Conservation (phyloP, 2,113 vertebrate species). For the Leuciscus idus region DNA sequence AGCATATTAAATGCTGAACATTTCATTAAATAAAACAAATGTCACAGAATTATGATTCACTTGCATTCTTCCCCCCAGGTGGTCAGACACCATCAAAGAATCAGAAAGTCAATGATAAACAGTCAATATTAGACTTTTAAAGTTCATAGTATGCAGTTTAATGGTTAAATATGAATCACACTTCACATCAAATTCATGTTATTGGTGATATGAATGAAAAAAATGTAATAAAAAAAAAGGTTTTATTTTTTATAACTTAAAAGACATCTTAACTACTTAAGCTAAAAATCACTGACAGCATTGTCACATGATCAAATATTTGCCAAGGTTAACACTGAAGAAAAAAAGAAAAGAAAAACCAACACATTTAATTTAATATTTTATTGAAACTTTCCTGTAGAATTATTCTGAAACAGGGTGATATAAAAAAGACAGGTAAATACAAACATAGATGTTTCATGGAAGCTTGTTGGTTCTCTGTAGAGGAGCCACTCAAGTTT, state of each 20-base stretch:
- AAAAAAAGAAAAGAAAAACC: neutral
- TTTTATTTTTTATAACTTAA: neutral
- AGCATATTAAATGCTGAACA: neutral
- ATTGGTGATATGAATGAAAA: neutral
- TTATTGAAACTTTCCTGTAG: conserved; percentile 55
- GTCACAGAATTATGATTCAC: neutral
- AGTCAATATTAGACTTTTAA: neutral
- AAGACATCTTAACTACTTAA: neutral
- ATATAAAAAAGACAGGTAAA: conserved; percentile 52
- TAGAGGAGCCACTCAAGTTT: neutral
- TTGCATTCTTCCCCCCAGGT: neutral
- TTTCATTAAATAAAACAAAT: neutral
- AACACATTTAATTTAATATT: conserved; percentile 29
- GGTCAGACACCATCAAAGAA: neutral
- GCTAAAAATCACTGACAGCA: neutral
- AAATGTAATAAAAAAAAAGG: too few species aligned
- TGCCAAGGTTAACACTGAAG: neutral
- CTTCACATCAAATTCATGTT: neutral
- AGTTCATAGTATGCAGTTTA: neutral
- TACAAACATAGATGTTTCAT: conserved; percentile 41
- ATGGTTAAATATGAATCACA: neutral
- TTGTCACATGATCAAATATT: neutral
- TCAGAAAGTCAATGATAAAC: neutral
- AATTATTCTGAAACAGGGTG: conserved; percentile 44
- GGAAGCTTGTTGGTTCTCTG: conserved; percentile 9